phyloP scores from a whole-genome alignment of 2,113 vertebrate genomes.

The Atrichornis clamosus region DNA sequence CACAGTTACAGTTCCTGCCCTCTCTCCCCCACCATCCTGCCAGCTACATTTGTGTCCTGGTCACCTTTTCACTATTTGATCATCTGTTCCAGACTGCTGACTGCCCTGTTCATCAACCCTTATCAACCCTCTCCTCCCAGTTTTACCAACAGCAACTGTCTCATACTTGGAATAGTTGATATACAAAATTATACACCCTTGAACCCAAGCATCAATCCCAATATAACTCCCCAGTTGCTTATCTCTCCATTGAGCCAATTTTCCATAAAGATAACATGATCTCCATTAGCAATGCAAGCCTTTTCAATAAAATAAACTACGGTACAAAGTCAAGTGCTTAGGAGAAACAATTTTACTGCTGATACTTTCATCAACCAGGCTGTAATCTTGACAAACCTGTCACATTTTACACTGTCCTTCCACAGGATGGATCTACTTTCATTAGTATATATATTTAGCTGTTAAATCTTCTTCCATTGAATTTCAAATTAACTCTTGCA shows the following conservation, averaged over 20 bases:
- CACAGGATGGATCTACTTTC: background rate
- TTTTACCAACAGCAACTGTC: background rate
- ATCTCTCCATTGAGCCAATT: background rate
- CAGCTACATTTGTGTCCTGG: background rate
- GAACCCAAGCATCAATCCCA: background rate
- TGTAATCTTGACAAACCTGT: background rate
- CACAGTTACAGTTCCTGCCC: too few relatives aligned
- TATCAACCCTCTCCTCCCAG: background rate
- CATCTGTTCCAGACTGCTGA: background rate
- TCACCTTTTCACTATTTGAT: background rate
- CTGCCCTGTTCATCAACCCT: background rate
- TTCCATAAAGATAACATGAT: background rate
- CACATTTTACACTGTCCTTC: background rate
- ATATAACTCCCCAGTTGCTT: background rate
- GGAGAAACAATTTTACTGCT: background rate
- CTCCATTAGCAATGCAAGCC: background rate
- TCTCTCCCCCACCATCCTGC: background rate
- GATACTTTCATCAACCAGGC: background rate
- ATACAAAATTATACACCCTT: background rate
- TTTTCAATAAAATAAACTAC: background rate
- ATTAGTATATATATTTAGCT: background rate
- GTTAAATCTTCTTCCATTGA: background rate
- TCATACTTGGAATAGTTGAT: background rate
- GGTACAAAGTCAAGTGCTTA: background rate
- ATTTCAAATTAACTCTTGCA: constrained; percentile 7